Conservation (phyloP, 2,797 vertebrate genomes). For the Anabas testudineus region DNA sequence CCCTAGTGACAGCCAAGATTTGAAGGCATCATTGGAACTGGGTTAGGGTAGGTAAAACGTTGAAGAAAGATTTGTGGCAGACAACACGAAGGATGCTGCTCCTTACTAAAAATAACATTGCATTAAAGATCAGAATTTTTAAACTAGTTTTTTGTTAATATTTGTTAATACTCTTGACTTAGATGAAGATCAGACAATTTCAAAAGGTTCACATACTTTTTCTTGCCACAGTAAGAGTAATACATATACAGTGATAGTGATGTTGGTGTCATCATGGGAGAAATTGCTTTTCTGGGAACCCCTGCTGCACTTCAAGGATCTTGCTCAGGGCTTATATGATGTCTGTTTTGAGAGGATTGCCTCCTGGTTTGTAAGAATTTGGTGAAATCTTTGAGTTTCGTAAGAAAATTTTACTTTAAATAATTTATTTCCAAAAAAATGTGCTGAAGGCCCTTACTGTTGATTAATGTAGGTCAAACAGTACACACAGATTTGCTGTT, state of each 20-base stretch:
- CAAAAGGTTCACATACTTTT: too few relatives aligned
- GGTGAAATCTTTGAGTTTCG: conserved; percentile 1
- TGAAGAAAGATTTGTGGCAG: too few relatives aligned
- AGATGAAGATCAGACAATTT: too few relatives aligned
- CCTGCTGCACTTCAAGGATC: conserved; percentile 57
- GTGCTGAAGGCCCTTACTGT: not conserved
- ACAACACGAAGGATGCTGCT: too few relatives aligned
- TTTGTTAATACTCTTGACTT: too few relatives aligned
- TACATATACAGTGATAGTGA: conserved; percentile 17
- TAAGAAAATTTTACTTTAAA: conserved; percentile 3
- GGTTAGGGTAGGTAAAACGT: too few relatives aligned
- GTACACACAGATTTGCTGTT: conserved; percentile 16
- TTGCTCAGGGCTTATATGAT: conserved; percentile 46
- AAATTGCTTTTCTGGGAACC: conserved; percentile 59
- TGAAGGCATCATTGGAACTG: too few relatives aligned
- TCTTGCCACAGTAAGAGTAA: conserved; percentile 38
- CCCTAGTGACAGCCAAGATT: too few relatives aligned
- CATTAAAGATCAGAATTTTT: too few relatives aligned
- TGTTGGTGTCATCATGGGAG: conserved; percentile 57
- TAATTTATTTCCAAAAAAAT: conserved; percentile 13
- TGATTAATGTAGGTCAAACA: conserved; percentile 5
- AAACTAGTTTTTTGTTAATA: too few relatives aligned
- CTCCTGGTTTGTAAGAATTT: conserved; percentile 15
- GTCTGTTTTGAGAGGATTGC: conserved; percentile 50
- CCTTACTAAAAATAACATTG: too few relatives aligned